Percentiles rank a stretch among this genome's conserved stretches.
phyloP scores from a whole-genome alignment of 2,113 vertebrate species.

The Crotalus helleri region DNA sequence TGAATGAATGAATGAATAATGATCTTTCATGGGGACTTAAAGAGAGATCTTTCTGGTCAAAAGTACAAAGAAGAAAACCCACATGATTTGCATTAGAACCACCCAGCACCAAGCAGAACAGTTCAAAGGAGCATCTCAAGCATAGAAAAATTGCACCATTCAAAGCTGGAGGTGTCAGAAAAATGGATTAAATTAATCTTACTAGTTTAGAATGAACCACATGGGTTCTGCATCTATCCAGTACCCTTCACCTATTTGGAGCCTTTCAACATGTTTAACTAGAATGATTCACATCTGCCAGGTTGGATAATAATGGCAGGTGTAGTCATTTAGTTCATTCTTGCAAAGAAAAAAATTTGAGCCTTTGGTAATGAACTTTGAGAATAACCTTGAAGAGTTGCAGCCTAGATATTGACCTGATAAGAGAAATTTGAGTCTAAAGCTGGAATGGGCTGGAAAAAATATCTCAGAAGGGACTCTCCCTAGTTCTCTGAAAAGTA shows the following conservation, averaged over 20 bases:
- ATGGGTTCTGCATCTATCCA: neutral
- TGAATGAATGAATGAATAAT: neutral
- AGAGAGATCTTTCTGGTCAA: slow-evolving; percentile 53
- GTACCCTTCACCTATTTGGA: neutral
- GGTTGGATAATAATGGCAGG: neutral
- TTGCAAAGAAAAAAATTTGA: neutral
- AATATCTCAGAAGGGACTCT: neutral
- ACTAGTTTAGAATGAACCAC: neutral
- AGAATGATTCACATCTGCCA: neutral
- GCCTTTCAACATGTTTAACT: neutral
- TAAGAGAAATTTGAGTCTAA: neutral
- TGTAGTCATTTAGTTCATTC: neutral
- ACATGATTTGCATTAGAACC: neutral
- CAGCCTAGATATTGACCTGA: neutral
- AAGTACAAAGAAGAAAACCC: slow-evolving; percentile 17
- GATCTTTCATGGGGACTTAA: slow-evolving; percentile 35
- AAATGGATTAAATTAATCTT: neutral
- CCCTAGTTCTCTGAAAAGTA: neutral
- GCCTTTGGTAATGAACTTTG: neutral
- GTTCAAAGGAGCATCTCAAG: neutral
- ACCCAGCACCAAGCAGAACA: neutral
- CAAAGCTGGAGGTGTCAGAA: neutral
- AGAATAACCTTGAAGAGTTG: neutral
- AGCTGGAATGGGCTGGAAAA: neutral
- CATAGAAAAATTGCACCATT: neutral